A percentile compares a stretch with the other conserved stretches of the same genome.
Evolutionary conservation across 2,888 invertebrate genomes (phyloP).

Genomic region (Lasioglossum zephyrum): DNA sequence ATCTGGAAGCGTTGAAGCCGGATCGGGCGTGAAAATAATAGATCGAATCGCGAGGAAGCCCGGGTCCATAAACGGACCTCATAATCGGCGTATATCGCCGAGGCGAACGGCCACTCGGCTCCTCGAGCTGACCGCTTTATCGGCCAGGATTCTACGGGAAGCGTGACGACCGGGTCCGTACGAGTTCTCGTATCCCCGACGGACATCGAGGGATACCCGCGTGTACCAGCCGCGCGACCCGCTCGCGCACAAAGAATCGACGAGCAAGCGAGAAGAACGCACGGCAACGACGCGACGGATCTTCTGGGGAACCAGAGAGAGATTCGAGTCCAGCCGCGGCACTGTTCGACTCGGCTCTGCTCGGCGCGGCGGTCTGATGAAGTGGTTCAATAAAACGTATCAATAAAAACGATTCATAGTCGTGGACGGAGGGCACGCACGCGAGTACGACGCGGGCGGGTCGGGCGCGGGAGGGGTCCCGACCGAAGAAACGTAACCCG

Average conservation of each 20-base stretch:
- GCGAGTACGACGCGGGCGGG: constrained; percentile 32
- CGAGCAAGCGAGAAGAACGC: not conserved
- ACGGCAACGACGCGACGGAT: not conserved
- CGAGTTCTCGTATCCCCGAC: constrained; percentile 3
- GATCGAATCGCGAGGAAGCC: constrained; percentile 27
- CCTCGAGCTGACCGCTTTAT: constrained; percentile 41
- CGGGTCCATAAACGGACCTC: constrained; percentile 40
- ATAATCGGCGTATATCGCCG: constrained; percentile 40
- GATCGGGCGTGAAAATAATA: constrained; percentile 44
- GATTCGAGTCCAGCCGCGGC: not conserved
- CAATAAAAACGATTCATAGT: constrained; percentile 71
- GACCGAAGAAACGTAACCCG: constrained; percentile 57
- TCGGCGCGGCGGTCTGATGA: constrained; percentile 52
- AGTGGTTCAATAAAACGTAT: constrained; percentile 69
- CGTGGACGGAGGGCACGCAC: constrained; percentile 53
- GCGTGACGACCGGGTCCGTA: constrained; percentile 15
- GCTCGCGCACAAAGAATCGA: constrained; percentile 21
- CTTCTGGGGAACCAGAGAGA: not conserved
- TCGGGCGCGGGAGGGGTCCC: constrained; percentile 21
- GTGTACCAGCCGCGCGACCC: not conserved
- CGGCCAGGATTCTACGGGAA: constrained; percentile 25
- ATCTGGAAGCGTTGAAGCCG: constrained; percentile 14
- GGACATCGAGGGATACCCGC: not conserved
- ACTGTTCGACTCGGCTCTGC: not conserved
- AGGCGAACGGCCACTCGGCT: constrained; percentile 5